These are phyloP conservation scores for Beroe forskalii DNA, from an alignment of 37 sponge, comb jelly and placozoan genomes.

Conservation along the genomic window DNA sequence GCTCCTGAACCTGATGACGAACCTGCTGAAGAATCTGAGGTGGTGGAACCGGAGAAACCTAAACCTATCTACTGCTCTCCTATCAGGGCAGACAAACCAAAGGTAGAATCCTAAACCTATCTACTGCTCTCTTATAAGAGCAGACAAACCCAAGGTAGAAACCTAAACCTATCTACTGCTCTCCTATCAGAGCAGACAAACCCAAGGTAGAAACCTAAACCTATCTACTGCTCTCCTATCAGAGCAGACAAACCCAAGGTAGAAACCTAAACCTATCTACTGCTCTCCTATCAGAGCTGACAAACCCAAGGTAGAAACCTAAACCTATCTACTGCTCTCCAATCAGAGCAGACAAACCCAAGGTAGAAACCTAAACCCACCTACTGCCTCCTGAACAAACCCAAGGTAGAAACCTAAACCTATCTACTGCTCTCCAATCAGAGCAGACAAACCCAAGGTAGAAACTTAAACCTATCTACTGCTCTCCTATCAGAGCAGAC, in stretches of 20 bases:
- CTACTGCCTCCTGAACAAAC: not conserved
- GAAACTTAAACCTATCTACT: too few species aligned
- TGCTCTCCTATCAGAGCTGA: too few species aligned
- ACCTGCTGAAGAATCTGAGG: not conserved
- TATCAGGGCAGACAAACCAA: too few species aligned
- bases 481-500: too few species aligned
- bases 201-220: too few species aligned
- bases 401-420: too few species aligned
- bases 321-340: not conserved
- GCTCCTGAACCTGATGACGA: not conserved
- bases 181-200: too few species aligned
- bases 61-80: not conserved
- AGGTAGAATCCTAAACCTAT: not conserved
- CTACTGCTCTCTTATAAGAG: not conserved
- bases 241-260: too few species aligned
- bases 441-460: too few species aligned
- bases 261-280: not conserved
- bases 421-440: too few species aligned
- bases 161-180: not conserved
- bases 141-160: not conserved
- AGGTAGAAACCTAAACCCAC: not conserved
- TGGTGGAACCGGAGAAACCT: not conserved
- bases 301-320: not conserved
- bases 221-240: too few species aligned
- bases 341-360: too few species aligned